These are phyloP conservation scores for Piprites chloris DNA, from an alignment of 2,113 vertebrate species.

Conservation along the genomic window DNA sequence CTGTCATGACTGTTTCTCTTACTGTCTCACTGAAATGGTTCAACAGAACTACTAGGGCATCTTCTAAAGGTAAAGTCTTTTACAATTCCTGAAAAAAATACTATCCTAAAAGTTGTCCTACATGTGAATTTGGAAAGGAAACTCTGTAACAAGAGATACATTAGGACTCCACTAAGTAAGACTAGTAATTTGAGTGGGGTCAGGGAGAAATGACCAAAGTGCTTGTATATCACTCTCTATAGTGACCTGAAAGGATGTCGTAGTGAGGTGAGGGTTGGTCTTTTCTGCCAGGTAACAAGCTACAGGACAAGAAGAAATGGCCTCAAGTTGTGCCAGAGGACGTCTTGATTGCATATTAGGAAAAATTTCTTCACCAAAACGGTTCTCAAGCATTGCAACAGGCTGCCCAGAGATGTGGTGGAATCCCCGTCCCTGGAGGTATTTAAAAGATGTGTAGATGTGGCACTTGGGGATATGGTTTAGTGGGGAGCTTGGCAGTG, in stretches of 20 bases:
- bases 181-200: neutral
- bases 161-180: neutral
- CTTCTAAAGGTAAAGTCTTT: neutral
- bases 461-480: neutral
- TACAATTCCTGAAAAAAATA: neutral
- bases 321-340: neutral
- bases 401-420: neutral
- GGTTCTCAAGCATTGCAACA: neutral
- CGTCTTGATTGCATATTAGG: neutral
- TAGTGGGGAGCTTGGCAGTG: neutral
- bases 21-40: neutral
- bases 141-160: neutral
- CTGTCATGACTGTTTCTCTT: neutral
- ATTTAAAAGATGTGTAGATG: neutral
- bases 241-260: neutral
- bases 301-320: neutral
- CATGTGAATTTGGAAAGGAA: neutral
- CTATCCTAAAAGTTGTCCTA: neutral
- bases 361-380: neutral
- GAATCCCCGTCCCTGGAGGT: neutral
- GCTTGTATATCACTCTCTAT: neutral
- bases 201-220: neutral
- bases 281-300: neutral
- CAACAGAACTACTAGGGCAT: neutral
- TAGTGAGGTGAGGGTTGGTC: rapidly evolving